These are phyloP conservation scores for Sinodicranocentrus sp. DNA, from an alignment of 2,888 invertebrate genomes.

Conservation along the genomic window DNA sequence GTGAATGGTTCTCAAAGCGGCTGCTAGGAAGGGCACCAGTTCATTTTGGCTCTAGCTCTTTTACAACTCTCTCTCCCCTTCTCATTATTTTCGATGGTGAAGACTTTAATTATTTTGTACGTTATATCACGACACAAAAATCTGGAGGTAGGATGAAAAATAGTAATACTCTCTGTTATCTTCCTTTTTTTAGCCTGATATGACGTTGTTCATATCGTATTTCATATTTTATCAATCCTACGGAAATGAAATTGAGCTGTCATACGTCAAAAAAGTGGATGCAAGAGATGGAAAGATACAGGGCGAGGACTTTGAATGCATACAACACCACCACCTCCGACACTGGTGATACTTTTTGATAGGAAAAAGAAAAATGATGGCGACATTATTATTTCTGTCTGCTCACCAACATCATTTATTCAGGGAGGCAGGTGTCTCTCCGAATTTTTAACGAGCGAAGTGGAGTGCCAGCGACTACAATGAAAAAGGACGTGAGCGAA, in stretches of 20 bases:
- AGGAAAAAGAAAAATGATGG: not conserved
- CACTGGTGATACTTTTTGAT: not conserved
- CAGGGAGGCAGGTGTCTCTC: conserved; percentile 59
- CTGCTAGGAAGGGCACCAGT: conserved; percentile 49
- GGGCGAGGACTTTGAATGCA: too few relatives aligned
- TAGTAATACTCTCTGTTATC: too few relatives aligned
- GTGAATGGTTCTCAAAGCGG: conserved; percentile 40
- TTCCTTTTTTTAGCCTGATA: too few relatives aligned
- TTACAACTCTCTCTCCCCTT: not conserved
- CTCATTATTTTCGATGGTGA: not conserved
- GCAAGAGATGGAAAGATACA: not conserved
- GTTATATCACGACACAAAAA: too few relatives aligned
- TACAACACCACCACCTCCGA: too few relatives aligned
- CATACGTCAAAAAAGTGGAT: conserved; percentile 31
- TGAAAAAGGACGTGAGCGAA: not conserved
- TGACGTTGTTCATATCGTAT: not conserved
- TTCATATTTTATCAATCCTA: not conserved
- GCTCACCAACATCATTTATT: conserved; percentile 34
- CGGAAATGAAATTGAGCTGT: conserved; percentile 40
- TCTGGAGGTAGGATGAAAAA: too few relatives aligned
- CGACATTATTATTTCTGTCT: not conserved
- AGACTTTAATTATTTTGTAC: not conserved
- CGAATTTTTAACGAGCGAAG: conserved; percentile 46
- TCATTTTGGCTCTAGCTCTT: not conserved
- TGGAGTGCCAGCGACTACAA: not conserved